A percentile compares a stretch with the other conserved stretches of the same genome.
Evolutionary conservation across 2,888 invertebrate genomes (phyloP).

Genomic region (Lumbricus terrestris): DNA sequence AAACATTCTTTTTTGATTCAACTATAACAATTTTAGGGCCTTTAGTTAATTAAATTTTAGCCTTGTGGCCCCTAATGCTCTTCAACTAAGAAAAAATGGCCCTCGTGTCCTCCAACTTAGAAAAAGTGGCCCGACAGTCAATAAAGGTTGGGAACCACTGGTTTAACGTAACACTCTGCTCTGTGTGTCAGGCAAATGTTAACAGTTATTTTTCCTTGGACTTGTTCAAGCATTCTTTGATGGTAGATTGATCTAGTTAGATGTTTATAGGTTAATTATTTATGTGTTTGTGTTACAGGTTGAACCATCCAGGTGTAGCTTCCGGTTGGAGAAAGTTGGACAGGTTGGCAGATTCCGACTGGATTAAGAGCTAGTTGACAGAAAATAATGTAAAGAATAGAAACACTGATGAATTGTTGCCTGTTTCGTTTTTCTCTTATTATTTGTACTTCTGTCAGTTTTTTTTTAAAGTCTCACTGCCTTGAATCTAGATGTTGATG

Average conservation of each 20-base stretch:
- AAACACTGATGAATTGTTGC: not conserved
- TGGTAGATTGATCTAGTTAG: not conserved
- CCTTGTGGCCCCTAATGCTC: too few species aligned
- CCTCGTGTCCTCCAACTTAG: too few species aligned
- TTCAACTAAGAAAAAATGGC: too few species aligned
- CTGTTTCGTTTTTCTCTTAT: not conserved
- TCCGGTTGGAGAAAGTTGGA: constrained; percentile 84
- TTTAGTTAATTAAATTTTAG: too few species aligned
- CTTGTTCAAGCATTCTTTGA: not conserved
- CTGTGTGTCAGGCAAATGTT: not conserved
- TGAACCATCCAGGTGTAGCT: constrained; percentile 57
- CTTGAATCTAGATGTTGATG: not conserved
- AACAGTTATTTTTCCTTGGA: not conserved
- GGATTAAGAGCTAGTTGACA: not conserved
- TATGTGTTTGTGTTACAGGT: not conserved
- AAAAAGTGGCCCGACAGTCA: too few species aligned
- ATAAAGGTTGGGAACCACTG: too few species aligned
- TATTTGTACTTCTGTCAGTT: too few species aligned
- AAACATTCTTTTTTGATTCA: too few species aligned
- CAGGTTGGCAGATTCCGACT: constrained; percentile 40
- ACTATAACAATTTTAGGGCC: too few species aligned
- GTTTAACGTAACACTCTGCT: too few species aligned
- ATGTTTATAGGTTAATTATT: not conserved
- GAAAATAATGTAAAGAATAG: not conserved
- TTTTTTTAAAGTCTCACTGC: too few species aligned